Conservation (phyloP, 2,797 vertebrate genomes). For the Acanthiza pusilla region DNA sequence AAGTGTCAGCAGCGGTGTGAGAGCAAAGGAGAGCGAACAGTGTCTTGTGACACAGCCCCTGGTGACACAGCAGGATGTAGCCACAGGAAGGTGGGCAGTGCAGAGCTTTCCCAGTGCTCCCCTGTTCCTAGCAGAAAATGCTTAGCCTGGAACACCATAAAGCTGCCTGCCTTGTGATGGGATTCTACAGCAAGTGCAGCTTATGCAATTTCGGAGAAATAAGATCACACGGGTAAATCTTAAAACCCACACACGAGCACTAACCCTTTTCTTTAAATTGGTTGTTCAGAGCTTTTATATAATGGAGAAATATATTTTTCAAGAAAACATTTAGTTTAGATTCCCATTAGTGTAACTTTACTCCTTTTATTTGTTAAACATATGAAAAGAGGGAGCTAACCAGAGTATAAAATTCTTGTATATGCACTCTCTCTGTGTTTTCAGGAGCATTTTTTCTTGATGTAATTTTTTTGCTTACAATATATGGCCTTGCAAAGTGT, state of each 20-base stretch:
- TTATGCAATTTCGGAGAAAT: neutral
- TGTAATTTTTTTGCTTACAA: neutral
- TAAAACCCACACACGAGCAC: neutral
- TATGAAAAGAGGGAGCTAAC: neutral
- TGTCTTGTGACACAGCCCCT: neutral
- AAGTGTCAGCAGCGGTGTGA: neutral
- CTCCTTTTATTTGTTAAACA: neutral
- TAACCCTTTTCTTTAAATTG: neutral
- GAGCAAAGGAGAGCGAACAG: neutral
- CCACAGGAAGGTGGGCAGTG: neutral
- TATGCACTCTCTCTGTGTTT: neutral
- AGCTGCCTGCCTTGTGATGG: neutral
- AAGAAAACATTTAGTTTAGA: neutral
- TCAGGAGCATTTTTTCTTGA: neutral
- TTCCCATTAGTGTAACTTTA: neutral
- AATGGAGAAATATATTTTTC: neutral
- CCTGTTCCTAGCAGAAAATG: neutral
- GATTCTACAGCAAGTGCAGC: neutral
- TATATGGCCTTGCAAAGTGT: neutral
- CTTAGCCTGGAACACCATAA: neutral
- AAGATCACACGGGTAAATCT: neutral
- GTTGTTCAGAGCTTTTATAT: slow-evolving; percentile 2
- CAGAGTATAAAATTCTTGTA: neutral
- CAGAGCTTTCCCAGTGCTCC: neutral
- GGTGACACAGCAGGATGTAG: neutral